Conservation (phyloP, 2,113 vertebrate genomes). For the Hemiprocne comata region DNA sequence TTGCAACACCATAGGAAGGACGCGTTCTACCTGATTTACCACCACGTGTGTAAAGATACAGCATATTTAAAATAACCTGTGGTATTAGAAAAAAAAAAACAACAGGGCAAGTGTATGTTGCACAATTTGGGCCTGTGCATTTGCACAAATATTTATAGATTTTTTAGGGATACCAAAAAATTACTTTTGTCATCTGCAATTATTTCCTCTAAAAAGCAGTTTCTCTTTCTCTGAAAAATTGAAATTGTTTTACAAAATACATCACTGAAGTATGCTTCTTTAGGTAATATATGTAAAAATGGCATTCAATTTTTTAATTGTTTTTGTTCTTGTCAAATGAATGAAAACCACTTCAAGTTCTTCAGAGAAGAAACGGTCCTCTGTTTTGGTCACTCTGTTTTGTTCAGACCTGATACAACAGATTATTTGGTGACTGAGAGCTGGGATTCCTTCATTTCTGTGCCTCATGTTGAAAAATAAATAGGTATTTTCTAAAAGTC, state of each 20-base stretch:
- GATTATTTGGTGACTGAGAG: neutral
- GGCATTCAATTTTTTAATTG: fast-evolving
- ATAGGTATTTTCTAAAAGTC: neutral
- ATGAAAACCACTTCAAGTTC: neutral
- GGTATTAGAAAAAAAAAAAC: neutral
- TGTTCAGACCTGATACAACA: neutral
- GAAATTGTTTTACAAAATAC: neutral
- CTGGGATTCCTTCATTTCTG: neutral
- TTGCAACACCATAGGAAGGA: neutral
- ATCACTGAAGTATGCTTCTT: neutral
- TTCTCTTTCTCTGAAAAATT: neutral
- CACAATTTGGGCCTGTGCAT: neutral
- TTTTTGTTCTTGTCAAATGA: neutral
- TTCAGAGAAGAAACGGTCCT: neutral
- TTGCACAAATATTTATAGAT: neutral
- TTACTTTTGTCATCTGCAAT: neutral
- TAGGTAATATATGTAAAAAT: neutral
- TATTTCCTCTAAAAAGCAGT: neutral
- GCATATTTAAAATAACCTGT: neutral
- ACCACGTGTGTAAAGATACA: neutral
- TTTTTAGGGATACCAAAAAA: neutral
- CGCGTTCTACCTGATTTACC: neutral
- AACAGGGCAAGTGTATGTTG: fast-evolving
- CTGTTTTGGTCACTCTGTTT: neutral
- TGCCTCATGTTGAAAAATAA: neutral